A percentile compares a stretch with the other conserved stretches of the same genome.
Conservation (phyloP, 2,113 vertebrate species). For the Thomomys bottae region DNA sequence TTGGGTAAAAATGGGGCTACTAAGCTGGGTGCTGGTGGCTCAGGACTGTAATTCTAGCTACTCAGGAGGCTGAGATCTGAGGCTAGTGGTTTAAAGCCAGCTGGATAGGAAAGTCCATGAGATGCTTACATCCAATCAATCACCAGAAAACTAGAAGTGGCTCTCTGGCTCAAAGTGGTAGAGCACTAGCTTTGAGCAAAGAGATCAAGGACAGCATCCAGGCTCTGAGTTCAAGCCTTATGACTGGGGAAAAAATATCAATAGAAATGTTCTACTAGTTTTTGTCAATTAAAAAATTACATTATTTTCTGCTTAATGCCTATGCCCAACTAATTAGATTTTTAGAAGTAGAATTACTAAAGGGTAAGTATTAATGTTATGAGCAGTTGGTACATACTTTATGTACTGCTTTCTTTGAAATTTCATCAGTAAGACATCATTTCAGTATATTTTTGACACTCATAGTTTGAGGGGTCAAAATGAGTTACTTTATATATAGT, state of each 20-base stretch:
- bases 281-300: slow-evolving; percentile 22
- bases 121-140: no score
- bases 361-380: background rate
- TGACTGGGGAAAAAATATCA: no score
- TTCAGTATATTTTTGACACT: slow-evolving; percentile 16
- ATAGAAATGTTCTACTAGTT: background rate
- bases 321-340: background rate
- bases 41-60: no score
- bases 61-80: no score
- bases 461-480: background rate
- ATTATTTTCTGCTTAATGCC: background rate
- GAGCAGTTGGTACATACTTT: background rate
- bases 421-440: background rate
- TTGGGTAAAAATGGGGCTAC: background rate
- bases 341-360: background rate
- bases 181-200: no score
- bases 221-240: no score
- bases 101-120: no score
- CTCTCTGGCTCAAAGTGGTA: no score
- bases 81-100: no score
- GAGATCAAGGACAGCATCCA: no score
- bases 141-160: no score
- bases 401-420: slow-evolving; percentile 5
- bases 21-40: no score
- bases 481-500: background rate